phyloP scores from a whole-genome alignment of 2,888 invertebrate species.

The Oligia fasciuncula region DNA sequence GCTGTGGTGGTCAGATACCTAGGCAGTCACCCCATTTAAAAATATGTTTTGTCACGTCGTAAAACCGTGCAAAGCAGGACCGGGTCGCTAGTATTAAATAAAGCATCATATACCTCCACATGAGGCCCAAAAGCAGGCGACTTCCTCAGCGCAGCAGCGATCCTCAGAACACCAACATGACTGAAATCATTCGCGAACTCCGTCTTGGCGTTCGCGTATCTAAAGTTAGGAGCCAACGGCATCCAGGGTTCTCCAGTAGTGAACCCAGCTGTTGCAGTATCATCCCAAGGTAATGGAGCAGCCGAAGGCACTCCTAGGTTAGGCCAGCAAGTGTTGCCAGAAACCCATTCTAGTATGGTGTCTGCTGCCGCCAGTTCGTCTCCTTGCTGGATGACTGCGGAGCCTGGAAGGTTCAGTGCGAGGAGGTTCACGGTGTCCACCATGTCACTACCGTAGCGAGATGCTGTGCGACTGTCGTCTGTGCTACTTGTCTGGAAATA shows the following conservation, averaged over 20 bases:
- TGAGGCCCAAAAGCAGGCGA: conserved; percentile 85
- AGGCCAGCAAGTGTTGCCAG: conserved; percentile 88
- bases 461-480: conserved; percentile 84
- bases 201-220: conserved; percentile 90
- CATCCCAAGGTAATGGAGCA: conserved; percentile 86
- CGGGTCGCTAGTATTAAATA: background rate
- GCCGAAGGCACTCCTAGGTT: conserved; percentile 73
- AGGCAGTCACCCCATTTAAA: background rate
- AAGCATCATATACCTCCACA: conserved; percentile 75
- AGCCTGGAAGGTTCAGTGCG: conserved; percentile 93
- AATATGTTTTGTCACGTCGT: background rate
- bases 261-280: conserved; percentile 84
- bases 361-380: conserved; percentile 92
- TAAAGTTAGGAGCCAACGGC: conserved; percentile 91
- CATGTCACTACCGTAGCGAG: conserved; percentile 91
- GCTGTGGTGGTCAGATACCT: background rate
- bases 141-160: conserved; percentile 83
- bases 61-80: background rate
- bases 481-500: conserved; percentile 79
- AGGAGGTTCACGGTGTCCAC: conserved; percentile 93
- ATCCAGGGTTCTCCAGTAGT: conserved; percentile 92
- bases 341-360: conserved; percentile 88
- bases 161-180: conserved; percentile 82
- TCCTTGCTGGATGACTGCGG: conserved; percentile 94
- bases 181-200: conserved; percentile 89